Base-by-base conservation (phyloP, 2,113 vertebrate species). In the Clarias gariepinus region DNA sequence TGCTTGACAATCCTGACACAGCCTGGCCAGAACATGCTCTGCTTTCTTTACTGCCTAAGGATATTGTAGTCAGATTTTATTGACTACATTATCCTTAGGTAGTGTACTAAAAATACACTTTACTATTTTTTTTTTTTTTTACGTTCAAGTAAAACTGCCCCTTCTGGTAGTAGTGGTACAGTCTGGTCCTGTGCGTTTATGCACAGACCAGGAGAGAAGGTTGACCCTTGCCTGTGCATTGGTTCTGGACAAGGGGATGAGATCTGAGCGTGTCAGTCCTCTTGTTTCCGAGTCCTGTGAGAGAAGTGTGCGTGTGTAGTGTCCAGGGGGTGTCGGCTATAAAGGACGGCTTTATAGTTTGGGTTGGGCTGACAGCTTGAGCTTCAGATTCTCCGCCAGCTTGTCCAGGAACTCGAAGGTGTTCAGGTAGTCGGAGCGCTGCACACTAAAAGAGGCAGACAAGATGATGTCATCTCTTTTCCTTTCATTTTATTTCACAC, bases 371-470 rank as follows among this genome's bases (percentile, higher is more conserved):
- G 94, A 87, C 28, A 98, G 90, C 91, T 98, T 99, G 53, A 53
- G 81, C 92, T 97, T 97, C 93, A 99, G 93, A 93, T 99, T 98
- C 92, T 98, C 97, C 55, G 96, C 97, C 89, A 99, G 94, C 94
- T 99, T 99, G 93, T 99, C 97, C 94, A 99, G 91, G 93, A 99
- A 99, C 86, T 98, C 97, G 90, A 99, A 99, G 3, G 98, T 99
- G 93, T 96, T 99, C 94, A 99, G 89, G 94, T 97, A 99, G 93
- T 99, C 98, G 0, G 96, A 94, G 19, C 96, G 97, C 6, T 93
- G 95, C 85, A 98, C 96, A 0, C 98, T 99, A 92, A 87, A 47
- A 68, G 25, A 28, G 57, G 18, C 25, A 68, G 30, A 71, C 3
- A 86, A 19, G 78, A 57, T 82, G 21, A 66, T 3, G 5, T 69